Conservation (phyloP, 2,113 vertebrate species). For the Brevimyrus niger region DNA sequence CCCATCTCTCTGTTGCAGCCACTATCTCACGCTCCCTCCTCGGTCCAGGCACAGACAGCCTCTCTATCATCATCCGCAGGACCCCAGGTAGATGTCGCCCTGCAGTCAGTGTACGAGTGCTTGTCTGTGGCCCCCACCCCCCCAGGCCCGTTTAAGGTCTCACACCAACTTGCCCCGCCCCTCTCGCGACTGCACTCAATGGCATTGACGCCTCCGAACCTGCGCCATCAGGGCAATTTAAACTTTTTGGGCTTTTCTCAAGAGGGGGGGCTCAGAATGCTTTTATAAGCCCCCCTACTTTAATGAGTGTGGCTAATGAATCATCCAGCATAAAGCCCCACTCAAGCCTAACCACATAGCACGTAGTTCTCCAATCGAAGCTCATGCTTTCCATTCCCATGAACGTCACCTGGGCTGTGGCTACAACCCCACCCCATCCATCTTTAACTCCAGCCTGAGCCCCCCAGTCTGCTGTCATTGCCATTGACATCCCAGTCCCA, state of each 20-base stretch:
- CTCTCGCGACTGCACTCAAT: not conserved
- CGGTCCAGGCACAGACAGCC: slow-evolving; percentile 81
- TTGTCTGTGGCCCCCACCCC: slow-evolving; percentile 37
- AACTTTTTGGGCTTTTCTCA: not conserved
- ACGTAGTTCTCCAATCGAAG: not conserved
- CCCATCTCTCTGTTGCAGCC: slow-evolving; percentile 70
- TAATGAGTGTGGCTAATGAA: not conserved
- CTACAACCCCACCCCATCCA: not conserved
- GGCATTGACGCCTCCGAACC: not conserved
- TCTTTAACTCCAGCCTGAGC: not conserved
- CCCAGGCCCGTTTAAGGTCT: slow-evolving; percentile 17
- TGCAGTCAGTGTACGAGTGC: slow-evolving; percentile 52
- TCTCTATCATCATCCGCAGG: slow-evolving; percentile 73
- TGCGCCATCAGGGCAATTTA: not conserved
- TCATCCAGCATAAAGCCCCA: not conserved
- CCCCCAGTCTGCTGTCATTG: not conserved
- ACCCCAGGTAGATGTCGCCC: slow-evolving; percentile 80
- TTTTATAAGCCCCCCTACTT: not conserved
- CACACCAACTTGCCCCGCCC: not conserved
- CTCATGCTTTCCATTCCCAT: not conserved
- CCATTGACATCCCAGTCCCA: not conserved
- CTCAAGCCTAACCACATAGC: not conserved
- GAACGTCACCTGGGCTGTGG: not conserved
- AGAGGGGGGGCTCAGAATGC: not conserved
- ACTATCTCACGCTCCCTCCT: slow-evolving; percentile 91